Evolutionary conservation across 53 echinoderm and acorn worm genomes (phyloP).

Genomic region (Crossaster papposus): DNA sequence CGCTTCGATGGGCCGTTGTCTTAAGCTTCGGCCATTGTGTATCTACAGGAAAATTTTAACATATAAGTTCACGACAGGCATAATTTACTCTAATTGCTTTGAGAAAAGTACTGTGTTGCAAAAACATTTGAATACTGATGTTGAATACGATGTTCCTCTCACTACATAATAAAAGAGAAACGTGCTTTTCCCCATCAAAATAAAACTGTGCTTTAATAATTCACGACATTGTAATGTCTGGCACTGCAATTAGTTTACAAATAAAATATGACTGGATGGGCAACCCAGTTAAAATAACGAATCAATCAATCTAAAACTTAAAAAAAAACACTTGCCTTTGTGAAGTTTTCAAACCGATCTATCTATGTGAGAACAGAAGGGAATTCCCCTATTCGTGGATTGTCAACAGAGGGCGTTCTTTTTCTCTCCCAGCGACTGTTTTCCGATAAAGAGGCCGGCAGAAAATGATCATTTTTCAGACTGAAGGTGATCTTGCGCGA

Average conservation of each 20-base stretch:
- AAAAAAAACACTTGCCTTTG: not conserved
- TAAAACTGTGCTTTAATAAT: too few species aligned
- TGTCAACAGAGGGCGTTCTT: slow-evolving; percentile 2
- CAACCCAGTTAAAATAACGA: not conserved
- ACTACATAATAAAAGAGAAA: too few species aligned
- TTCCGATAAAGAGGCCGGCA: not conserved
- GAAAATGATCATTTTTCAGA: not conserved
- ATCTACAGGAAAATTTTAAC: not conserved
- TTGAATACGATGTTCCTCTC: too few species aligned
- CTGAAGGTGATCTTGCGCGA: not conserved
- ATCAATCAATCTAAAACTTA: not conserved
- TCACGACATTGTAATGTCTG: too few species aligned
- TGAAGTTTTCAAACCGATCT: not conserved
- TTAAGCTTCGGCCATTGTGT: slow-evolving; percentile 2
- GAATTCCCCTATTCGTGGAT: not conserved
- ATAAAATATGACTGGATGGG: too few species aligned
- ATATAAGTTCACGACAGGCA: too few species aligned
- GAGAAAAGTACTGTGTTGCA: not conserved
- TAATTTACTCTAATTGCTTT: too few species aligned
- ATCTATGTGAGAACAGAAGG: not conserved
- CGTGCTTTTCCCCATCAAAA: too few species aligned
- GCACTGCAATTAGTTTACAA: too few species aligned
- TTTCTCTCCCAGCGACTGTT: not conserved
- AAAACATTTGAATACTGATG: too few species aligned
- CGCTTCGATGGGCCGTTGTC: not conserved